Evolutionary conservation across 2,888 invertebrate genomes (phyloP), one percentile per base, ranked within the genome.

Genomic region (Helicoverpa assulta): DNA sequence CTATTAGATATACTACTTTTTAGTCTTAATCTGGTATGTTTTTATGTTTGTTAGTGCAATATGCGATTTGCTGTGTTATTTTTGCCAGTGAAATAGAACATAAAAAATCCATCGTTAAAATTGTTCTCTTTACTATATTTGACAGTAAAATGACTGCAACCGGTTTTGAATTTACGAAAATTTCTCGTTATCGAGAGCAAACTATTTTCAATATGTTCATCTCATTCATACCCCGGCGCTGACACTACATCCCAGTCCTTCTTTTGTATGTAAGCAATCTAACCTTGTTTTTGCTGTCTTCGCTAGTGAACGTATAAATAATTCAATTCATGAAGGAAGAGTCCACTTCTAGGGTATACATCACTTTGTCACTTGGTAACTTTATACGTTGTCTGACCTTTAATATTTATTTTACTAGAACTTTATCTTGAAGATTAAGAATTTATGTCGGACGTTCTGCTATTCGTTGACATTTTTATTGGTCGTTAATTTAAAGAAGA

Each of bases 261-360:
- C 50, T 76, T 70, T 69, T 62, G 62, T 61, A 59, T 70, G 60
- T 68, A 53, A 66, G 58, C 65, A 64, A 71, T 62, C 37, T 56
- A 50, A 53, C 61, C 43, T 68, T 65, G 59, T 70, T 71, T 74
- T 70, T 79, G 63, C 54, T 62, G 55, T 77, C 53, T 55, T 51
- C 63, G 19, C 18, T 21, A 58, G 52, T 54, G 61, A 43, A 58
- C 56, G 5, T 60, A 79, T 82, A 82, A 79, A 82, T 82, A 79
- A 75, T 75, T 82, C 72, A 82, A 67, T 58, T 8, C 59, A 52
- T 69, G 64, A 62, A 58, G 67, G 66, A 57, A 65, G 26, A 65
- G 43, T 65, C 67, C 40, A 65, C 61, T 77, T 64, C 54, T 62
- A 68, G 19, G 47, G 7, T 6, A 77, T 67, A 69, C 33, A 51